Base-by-base conservation (phyloP, 2,113 vertebrate species). In the Pygoscelis antarcticus region DNA sequence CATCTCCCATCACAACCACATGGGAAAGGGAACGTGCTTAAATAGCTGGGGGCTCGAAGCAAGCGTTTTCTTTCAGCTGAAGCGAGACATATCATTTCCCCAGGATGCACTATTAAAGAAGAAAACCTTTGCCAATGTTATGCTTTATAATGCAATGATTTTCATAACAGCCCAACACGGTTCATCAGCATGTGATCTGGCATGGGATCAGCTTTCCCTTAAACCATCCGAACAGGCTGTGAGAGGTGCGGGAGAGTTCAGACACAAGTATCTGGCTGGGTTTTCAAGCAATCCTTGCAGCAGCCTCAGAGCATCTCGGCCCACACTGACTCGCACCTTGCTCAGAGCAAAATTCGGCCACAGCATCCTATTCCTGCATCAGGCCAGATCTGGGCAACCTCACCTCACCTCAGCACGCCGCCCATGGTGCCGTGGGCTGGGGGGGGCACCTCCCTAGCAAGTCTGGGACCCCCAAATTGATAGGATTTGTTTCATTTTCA, bases 61-160 rank as follows among this genome's bases (percentile, higher is more conserved):
- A 83, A 89, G 83, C 2, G 0, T 38, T 64, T 75, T n/a, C 76
- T 92, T 76, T 86, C 89, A 83, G 86, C 65, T 77, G 66, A 78
- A 94, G 65, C 18, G 74, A 92, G 87, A 79, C 34, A 0, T 16
- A 61, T 3, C 47, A 27, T 79, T 92, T 94, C 91, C 77, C 74
- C 81, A 94, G 81, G 86, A 95, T 30, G 74, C 83, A 83, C 81
- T 46, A 69, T 54, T 91, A 54, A 87, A 89, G 83, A 74, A 71
- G 68, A 61, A 69, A 93, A 78, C 83, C 65, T 92, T 87, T 91
- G 86, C 92, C 95, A 95, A 76, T 89, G 72, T 94, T 96, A 84
- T 87, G 89, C 77, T 94, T 97, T 51, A 49, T 57, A 89, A 89
- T 9, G 69, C 77, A 87, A 17, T 44, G 75, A 87, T 97, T 87